Evolutionary conservation across 2,888 invertebrate species (phyloP).

Genomic region (Nephrotoma guestfalica): DNA sequence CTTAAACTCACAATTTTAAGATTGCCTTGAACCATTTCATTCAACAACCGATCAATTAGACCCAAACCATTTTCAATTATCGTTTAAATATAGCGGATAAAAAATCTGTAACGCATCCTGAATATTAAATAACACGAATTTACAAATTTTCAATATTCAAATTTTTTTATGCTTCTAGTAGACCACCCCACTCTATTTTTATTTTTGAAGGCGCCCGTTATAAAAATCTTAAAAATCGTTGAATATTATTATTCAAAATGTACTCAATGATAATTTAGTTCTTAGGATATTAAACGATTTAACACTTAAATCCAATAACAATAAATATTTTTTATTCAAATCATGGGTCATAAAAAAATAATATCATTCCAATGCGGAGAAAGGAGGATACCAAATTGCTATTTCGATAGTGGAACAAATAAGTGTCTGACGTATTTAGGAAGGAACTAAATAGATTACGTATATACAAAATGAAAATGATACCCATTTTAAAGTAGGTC

Average conservation of each 20-base stretch:
- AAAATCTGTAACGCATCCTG: background rate
- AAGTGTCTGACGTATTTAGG: no score
- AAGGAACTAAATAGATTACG: no score
- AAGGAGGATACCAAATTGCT: background rate
- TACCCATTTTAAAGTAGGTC: background rate
- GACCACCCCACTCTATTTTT: background rate
- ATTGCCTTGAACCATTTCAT: background rate
- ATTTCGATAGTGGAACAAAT: background rate
- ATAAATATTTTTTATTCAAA: background rate
- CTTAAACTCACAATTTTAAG: no score
- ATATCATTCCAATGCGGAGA: background rate
- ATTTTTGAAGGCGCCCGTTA: background rate
- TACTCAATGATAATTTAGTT: background rate
- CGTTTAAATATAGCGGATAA: background rate
- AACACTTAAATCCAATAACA: background rate
- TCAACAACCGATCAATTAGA: background rate
- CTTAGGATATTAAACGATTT: background rate
- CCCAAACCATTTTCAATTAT: background rate
- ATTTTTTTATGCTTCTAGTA: background rate
- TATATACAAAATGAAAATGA: background rate
- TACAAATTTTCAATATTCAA: background rate
- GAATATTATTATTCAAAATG: background rate
- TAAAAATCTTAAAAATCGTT: background rate
- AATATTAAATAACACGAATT: background rate
- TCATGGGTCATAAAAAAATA: background rate